Base-by-base conservation (phyloP, 2,113 vertebrate genomes). In the Charina bottae region DNA sequence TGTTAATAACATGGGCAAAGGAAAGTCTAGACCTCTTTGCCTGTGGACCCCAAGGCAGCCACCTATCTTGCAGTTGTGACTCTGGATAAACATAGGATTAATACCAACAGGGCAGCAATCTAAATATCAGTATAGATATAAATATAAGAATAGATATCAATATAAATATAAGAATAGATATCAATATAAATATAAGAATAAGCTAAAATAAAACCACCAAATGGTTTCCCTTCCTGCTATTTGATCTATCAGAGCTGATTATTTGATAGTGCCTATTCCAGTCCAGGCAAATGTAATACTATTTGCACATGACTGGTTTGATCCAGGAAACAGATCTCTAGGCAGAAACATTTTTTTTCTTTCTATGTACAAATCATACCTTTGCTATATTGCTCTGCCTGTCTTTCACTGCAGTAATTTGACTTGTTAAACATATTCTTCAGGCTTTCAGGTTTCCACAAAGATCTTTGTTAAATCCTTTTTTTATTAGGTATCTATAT, bases 401-500 rank as follows among this genome's bases (percentile, higher is more conserved):
- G 37, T 89, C 53, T 83, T 23, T 83, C n/a, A 26, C 9, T 56
- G 64, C 12, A 37, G 6, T 78, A 55, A 55, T 89, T 55, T 46
- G n/a, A 56, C 49, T 21, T 83, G 64, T 78, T 72, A 89, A 72
- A 89, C 68, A 78, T 54, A 23, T 72, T 55, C 10, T 89, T 78
- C 21, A 24, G n/a, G 88, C 19, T 55, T 42, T 89, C 28, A 12
- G 49, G 28, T 56, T 89, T 3, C 42, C 23, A 55, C 53, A 53
- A 89, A 21, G 19, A 78, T 55, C 1, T 24, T 11, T 68, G 60
- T 89, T 68, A 89, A 89, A 89, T 89, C 49, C 58, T 19, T 24
- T 54, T 72, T 89, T 89, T 89, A 89, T 72, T 68, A 33, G 62
- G 17, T 55, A 72, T 64, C 28, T 88, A 89, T 72, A 89, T 72